These are phyloP conservation scores for Leptura quadrifasciata DNA, from an alignment of 2,888 invertebrate genomes.

Conservation along the genomic window DNA sequence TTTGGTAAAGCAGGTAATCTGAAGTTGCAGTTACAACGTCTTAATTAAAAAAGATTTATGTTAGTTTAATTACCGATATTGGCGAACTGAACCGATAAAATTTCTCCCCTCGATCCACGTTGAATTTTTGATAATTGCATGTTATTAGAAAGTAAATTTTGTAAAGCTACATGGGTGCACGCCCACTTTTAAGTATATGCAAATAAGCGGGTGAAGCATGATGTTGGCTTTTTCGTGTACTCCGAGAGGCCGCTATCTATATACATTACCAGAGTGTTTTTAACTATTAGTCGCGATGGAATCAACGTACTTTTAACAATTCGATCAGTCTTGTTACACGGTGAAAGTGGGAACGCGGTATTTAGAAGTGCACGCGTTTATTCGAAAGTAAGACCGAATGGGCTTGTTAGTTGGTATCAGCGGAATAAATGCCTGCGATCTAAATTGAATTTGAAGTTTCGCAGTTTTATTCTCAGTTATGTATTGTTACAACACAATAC, in stretches of 20 bases:
- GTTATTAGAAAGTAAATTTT: slow-evolving; percentile 45
- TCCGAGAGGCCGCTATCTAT: slow-evolving; percentile 32
- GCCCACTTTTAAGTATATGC: slow-evolving; percentile 44
- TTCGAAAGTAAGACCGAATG: slow-evolving; percentile 26
- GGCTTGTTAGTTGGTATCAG: slow-evolving; percentile 19
- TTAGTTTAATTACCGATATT: slow-evolving; percentile 22
- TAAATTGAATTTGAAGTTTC: slow-evolving; percentile 36
- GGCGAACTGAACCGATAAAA: slow-evolving; percentile 22
- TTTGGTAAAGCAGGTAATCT: not conserved
- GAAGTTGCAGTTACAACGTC: not conserved
- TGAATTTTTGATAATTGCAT: slow-evolving; percentile 43
- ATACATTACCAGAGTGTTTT: slow-evolving; percentile 33
- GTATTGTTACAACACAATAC: slow-evolving; percentile 20
- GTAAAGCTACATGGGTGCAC: slow-evolving; percentile 33
- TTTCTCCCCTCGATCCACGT: slow-evolving; percentile 30
- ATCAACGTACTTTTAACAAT: slow-evolving; percentile 20
- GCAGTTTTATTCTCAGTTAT: slow-evolving; percentile 25
- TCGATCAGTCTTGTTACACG: slow-evolving; percentile 30
- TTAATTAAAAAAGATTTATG: slow-evolving; percentile 13
- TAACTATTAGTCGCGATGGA: slow-evolving; percentile 24
- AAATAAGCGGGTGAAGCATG: slow-evolving; percentile 41
- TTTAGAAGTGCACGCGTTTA: slow-evolving; percentile 31
- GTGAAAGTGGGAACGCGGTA: slow-evolving; percentile 40
- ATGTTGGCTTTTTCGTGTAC: slow-evolving; percentile 45
- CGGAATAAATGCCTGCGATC: slow-evolving; percentile 1